phyloP scores from a whole-genome alignment of 35 echinoderm and acorn worm species.

The Anneissia japonica region DNA sequence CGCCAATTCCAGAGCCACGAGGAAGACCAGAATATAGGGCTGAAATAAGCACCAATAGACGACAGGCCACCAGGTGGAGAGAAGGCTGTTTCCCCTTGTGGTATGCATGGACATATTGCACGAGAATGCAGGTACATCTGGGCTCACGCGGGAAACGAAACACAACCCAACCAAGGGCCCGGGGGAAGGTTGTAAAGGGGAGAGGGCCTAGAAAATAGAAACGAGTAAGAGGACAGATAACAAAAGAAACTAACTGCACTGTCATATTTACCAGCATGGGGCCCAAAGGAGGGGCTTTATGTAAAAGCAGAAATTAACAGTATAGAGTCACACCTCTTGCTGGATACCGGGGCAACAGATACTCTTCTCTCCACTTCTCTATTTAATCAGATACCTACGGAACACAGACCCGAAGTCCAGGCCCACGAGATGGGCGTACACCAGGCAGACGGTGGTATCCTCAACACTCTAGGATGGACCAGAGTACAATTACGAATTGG shows the following conservation, averaged over 20 bases:
- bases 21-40: too few species aligned
- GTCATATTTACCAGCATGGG: not conserved
- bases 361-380: not conserved
- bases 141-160: constrained; percentile 6
- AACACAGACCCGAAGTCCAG: not conserved
- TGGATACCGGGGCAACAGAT: constrained; percentile 24
- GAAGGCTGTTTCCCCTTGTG: constrained; percentile 5
- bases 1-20: not conserved
- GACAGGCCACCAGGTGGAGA: not conserved
- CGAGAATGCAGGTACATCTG: not conserved
- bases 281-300: constrained; percentile 34
- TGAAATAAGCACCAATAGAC: not conserved
- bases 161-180: constrained; percentile 13
- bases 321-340: not conserved
- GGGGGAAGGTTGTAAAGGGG: not conserved
- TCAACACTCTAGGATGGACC: not conserved
- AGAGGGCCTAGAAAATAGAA: not conserved
- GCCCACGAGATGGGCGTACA: not conserved
- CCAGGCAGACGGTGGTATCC: not conserved
- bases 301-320: not conserved
- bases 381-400: not conserved
- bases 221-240: not conserved
- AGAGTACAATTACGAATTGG: not conserved
- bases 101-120: not conserved
- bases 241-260: not conserved